Conservation (phyloP, 2,797 vertebrate species). For the Melanotaenia boesemani region DNA sequence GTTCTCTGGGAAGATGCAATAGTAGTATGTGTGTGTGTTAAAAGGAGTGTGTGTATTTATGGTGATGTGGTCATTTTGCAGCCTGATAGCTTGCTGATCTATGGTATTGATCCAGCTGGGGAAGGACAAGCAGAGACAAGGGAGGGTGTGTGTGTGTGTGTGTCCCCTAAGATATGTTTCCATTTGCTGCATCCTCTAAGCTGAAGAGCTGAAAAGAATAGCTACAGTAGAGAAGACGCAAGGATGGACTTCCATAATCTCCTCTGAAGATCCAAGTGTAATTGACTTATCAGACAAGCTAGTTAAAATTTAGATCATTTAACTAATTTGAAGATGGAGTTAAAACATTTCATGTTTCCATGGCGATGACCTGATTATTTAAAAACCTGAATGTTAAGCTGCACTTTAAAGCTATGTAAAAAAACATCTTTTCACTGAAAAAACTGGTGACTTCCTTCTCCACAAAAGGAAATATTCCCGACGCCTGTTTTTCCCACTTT, state of each 20-base stretch:
- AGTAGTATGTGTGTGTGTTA: conserved; percentile 25
- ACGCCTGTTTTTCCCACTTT: not conserved
- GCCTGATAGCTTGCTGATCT: conserved; percentile 93
- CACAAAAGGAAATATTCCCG: not conserved
- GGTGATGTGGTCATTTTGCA: conserved; percentile 91
- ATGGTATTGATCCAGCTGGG: conserved; percentile 85
- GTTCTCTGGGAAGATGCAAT: conserved; percentile 38
- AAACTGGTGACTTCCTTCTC: no score
- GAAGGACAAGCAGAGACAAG: conserved; percentile 63
- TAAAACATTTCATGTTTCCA: conserved; percentile 22
- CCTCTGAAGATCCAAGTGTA: not conserved
- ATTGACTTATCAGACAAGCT: conserved; percentile 6
- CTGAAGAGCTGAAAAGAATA: conserved; percentile 14
- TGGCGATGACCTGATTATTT: not conserved
- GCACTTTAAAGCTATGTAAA: no score
- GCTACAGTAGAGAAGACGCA: conserved; percentile 9
- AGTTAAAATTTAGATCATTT: conserved; percentile 46
- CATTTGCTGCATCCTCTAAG: conserved; percentile 67
- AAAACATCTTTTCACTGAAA: no score
- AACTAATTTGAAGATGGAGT: conserved; percentile 23
- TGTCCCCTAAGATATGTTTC: conserved; percentile 45
- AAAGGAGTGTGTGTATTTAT: conserved; percentile 77
- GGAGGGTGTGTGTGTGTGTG: conserved; percentile 41
- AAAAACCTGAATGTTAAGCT: not conserved
- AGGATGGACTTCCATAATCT: conserved; percentile 7